Percentiles rank a stretch among this genome's conserved stretches.
Evolutionary conservation across 2,797 vertebrate species (phyloP).

Genomic region (Pempheris klunzingeri): DNA sequence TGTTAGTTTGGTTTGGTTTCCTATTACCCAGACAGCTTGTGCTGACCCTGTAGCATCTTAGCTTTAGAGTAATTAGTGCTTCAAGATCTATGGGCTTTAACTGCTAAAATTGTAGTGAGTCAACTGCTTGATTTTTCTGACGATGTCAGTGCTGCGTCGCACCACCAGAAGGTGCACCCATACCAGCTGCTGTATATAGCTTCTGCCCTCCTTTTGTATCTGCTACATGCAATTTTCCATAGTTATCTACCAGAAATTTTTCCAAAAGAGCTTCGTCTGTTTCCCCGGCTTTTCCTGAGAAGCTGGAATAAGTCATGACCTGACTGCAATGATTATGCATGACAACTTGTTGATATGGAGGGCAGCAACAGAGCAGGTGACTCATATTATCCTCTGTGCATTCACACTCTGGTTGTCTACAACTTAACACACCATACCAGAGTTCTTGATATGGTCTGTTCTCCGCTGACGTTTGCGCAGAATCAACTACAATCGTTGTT

Average conservation of each 20-base stretch:
- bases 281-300: slow-evolving; percentile 33
- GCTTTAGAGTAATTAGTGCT: slow-evolving; percentile 57
- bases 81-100: slow-evolving; percentile 11
- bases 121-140: neutral
- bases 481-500: neutral
- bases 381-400: slow-evolving; percentile 25
- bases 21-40: slow-evolving; percentile 39
- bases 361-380: slow-evolving; percentile 43
- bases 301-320: slow-evolving; percentile 29
- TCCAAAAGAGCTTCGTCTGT: slow-evolving; percentile 10
- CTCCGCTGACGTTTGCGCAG: neutral
- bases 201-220: neutral
- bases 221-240: neutral
- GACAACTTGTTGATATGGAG: slow-evolving; percentile 46
- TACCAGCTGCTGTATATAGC: neutral
- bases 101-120: neutral
- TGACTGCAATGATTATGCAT: slow-evolving; percentile 27
- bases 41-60: slow-evolving; percentile 45
- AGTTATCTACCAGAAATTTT: neutral
- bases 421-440: too few species aligned
- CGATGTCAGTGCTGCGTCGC: neutral
- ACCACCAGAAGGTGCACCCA: neutral
- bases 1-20: slow-evolving; percentile 65
- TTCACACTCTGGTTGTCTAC: slow-evolving; percentile 11
- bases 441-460: neutral